Conservation (phyloP, 2,888 invertebrate genomes). For the Patella pellucida region DNA sequence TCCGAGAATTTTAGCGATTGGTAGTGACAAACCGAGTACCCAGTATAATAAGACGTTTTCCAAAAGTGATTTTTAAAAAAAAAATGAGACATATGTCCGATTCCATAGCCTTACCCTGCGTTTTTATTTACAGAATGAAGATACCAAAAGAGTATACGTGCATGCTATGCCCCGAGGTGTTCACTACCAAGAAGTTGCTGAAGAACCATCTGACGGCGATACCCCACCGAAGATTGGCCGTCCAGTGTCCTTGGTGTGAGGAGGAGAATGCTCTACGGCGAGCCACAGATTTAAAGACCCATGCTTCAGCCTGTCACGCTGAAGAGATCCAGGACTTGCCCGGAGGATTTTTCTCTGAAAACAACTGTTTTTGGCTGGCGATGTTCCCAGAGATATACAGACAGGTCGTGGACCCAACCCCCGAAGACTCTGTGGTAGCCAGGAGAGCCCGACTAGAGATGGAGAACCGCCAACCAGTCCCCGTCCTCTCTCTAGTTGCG, state of each 20-base stretch:
- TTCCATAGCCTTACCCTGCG: no score
- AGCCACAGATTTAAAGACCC: background rate
- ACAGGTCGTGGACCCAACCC: background rate
- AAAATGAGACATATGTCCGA: no score
- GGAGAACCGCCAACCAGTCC: background rate
- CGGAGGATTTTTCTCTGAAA: background rate
- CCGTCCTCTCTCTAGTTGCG: background rate
- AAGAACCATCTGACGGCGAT: background rate
- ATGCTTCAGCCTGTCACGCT: background rate
- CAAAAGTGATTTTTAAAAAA: no score
- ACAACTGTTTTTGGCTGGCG: background rate
- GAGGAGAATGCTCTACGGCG: background rate
- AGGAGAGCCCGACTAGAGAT: background rate
- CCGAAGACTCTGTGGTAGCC: background rate
- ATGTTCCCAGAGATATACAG: background rate
- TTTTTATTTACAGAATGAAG: no score
- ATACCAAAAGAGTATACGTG: no score
- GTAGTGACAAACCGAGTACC: no score
- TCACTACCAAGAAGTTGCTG: background rate
- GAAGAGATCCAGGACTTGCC: background rate
- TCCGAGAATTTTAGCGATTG: no score
- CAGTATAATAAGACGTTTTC: no score
- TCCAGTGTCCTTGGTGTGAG: background rate
- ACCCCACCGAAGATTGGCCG: background rate
- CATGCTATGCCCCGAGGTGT: background rate